Base-by-base conservation (phyloP, 2,888 invertebrate species). In the Gandaritis pyraliata region DNA sequence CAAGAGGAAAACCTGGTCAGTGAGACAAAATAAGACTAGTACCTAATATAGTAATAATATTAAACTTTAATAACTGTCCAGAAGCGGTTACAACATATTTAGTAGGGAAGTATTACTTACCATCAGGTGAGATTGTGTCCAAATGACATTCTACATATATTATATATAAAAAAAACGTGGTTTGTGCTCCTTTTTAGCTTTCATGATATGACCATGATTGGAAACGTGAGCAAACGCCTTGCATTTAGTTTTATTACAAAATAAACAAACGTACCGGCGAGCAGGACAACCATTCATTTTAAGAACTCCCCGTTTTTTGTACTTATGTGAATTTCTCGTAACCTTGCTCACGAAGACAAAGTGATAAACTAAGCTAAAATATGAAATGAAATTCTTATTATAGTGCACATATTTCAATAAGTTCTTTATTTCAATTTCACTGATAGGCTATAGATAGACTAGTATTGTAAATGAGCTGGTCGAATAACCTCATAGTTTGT, bases 171-270 rank as follows among this genome's bases (percentile, higher is more conserved):
- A n/a, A n/a, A n/a, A n/a, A n/a, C n/a, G n/a, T n/a, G n/a, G 65
- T 18, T 45, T 65, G 16, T 65, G 65, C 12, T 50, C 51, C 6
- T 41, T 41, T 2, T 12, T 18, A 30, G 29, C 5, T 23, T 39
- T 53, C 16, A 49, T 13, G 8, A 64, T 50, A 10, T 41, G 4
- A 36, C 38, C 49, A 41, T 43, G 23, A 10, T 47, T 23, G 4
- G 48, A 36, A 23, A 64, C 47, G 30, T 61, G 58, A 6, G 48
- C 64, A 15, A 23, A 50, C 13, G 64, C 60, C 23, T 33, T 50
- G 38, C 64, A 64, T 39, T 58, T 54, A 7, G 53, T 54, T 16
- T 8, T 58, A 1, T 47, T 4, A n/a, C n/a, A 16, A n/a, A 6
- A 13, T 1, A 29, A 30, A n/a, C 56, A 56, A 6, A 39, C 30